Evolutionary conservation across 2,888 invertebrate genomes (phyloP), one percentile per base, ranked within the genome.

Genomic region (Tetragnatha montana): DNA sequence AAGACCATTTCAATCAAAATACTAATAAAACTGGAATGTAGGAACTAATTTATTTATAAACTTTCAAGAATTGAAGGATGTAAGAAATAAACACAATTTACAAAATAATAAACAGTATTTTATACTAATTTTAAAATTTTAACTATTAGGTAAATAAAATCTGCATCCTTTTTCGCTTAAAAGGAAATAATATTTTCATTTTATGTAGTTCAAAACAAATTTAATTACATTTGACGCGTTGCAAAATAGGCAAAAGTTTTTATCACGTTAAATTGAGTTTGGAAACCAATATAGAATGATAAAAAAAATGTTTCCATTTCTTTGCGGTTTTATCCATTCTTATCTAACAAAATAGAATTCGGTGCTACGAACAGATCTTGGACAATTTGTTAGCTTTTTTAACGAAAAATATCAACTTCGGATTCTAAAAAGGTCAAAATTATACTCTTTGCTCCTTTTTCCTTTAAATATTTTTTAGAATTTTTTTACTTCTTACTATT

Each of bases 401-500:
- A 60, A 60, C 60, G 8, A 49, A 21, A 8, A 78, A 78, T n/a
- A n/a, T n/a, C n/a, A n/a, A n/a, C n/a, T n/a, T n/a, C n/a, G n/a
- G n/a, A n/a, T n/a, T 73, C 22, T 12, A 81, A 71, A 51, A 51
- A 50, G 19, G 47, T 71, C 17, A 51, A 73, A 19, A n/a, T 14
- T 71, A 50, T 14, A 21, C 50, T 49, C 71, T 71, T 81, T 71
- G 50, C 22, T 71, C 50, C 19, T 47, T 81, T 71, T 50, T 79
- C 22, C 71, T 74, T 51, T 60, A 78, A 49, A 49, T 21, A 60
- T 35, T 51, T 35, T 35, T 35, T 35, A 14, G 60, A 22, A n/a
- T n/a, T n/a, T n/a, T 74, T 21, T n/a, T n/a, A 19, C n/a, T 82
- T 82, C 49, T 81, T 74, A n/a, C 70, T 70, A 21, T 22, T 35